phyloP scores from a whole-genome alignment of 35 echinoderm and acorn worm genomes.

The Heliocidaris tuberculata region DNA sequence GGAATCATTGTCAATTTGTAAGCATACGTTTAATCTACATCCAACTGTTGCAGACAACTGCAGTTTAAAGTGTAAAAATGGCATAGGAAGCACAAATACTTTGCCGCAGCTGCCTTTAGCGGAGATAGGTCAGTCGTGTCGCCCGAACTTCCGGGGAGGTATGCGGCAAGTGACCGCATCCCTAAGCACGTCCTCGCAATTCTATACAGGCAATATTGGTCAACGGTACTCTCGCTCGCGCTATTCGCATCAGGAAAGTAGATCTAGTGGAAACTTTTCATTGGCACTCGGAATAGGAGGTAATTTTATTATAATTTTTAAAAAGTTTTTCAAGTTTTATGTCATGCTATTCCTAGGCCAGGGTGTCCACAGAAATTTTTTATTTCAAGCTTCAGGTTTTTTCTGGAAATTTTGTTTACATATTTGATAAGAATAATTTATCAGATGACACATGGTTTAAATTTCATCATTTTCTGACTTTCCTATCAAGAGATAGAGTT shows the following conservation, averaged over 20 bases:
- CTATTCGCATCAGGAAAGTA: background rate
- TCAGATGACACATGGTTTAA: no score
- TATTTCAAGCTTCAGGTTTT: no score
- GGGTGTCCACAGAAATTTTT: no score
- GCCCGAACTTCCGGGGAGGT: background rate
- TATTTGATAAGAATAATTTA: no score
- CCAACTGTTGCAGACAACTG: background rate
- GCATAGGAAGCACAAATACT: background rate
- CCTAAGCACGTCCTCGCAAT: background rate
- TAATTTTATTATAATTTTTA: background rate
- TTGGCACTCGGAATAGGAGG: conserved; percentile 1
- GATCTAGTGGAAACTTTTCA: background rate
- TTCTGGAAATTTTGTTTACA: no score
- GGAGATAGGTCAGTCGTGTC: background rate
- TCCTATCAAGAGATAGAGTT: no score
- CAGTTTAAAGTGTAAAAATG: background rate
- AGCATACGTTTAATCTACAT: background rate
- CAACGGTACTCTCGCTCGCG: background rate
- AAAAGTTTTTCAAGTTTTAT: no score
- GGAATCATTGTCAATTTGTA: background rate
- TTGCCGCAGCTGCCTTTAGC: background rate
- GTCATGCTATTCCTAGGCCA: no score
- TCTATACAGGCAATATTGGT: background rate
- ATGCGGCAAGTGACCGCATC: background rate
- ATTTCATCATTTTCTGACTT: no score